Conservation (phyloP, 2,113 vertebrate genomes). For the Pelusios castaneus region DNA sequence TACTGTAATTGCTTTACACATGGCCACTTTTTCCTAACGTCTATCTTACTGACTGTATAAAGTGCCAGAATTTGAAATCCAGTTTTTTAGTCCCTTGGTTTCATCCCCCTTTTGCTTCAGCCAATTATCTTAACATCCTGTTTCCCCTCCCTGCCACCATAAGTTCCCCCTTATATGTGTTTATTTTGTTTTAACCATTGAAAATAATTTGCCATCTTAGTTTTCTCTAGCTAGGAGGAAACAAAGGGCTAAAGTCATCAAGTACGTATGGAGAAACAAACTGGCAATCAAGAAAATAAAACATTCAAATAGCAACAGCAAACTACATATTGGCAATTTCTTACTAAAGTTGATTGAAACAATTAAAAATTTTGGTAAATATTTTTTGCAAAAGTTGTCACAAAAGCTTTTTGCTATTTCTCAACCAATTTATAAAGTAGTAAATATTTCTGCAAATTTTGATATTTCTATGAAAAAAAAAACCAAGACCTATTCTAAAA, state of each 20-base stretch:
- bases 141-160: background rate
- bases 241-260: background rate
- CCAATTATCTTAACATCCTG: background rate
- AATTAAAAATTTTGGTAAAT: background rate
- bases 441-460: background rate
- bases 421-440: background rate
- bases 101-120: background rate
- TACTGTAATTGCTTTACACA: conserved; percentile 9
- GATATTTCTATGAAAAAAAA: background rate
- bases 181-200: background rate
- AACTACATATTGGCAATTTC: background rate
- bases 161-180: background rate
- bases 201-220: conserved; percentile 17
- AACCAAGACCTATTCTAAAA: background rate
- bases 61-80: background rate
- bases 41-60: background rate
- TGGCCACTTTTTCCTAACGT: background rate
- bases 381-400: background rate
- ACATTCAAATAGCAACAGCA: background rate
- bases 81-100: background rate
- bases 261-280: conserved; percentile 31
- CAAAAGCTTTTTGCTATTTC: background rate
- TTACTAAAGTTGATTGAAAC: background rate
- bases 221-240: conserved; percentile 17
- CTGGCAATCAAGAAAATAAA: conserved; percentile 13